phyloP scores from a whole-genome alignment of 2,113 vertebrate species.

The Plectropomus leopardus region DNA sequence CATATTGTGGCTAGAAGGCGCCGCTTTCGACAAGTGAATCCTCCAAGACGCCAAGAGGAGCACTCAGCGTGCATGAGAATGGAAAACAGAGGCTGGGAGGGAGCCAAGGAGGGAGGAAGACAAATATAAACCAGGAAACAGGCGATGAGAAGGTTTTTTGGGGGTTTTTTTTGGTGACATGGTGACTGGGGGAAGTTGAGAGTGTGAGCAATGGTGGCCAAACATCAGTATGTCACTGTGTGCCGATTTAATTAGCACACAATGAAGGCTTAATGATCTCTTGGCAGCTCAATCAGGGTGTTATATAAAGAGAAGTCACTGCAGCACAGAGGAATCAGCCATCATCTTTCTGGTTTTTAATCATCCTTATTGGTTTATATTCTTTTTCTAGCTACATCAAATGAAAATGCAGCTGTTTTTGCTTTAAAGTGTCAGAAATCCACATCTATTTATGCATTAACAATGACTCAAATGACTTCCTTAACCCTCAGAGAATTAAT shows the following conservation, averaged over 20 bases:
- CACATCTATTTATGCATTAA: neutral
- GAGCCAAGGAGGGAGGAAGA: neutral
- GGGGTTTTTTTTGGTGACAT: neutral
- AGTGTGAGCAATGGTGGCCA: conserved; percentile 33
- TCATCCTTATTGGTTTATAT: neutral
- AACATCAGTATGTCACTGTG: conserved; percentile 34
- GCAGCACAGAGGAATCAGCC: neutral
- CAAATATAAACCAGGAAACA: neutral
- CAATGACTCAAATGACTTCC: neutral
- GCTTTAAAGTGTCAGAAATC: neutral
- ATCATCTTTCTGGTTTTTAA: neutral
- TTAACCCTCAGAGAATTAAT: neutral
- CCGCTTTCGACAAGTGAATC: conserved; percentile 28
- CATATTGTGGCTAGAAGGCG: conserved; percentile 16
- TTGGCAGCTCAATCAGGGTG: conserved; percentile 40
- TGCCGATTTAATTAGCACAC: conserved; percentile 52
- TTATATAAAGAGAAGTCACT: neutral
- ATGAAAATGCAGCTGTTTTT: neutral
- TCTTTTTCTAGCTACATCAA: neutral
- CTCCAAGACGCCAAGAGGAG: conserved; percentile 52
- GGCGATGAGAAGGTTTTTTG: neutral
- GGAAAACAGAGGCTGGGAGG: conserved; percentile 20
- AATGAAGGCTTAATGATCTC: conserved; percentile 55
- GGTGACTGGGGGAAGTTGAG: conserved; percentile 23
- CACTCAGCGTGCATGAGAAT: conserved; percentile 16